A percentile compares a stretch with the other conserved stretches of the same genome.
Conservation (phyloP, 2,797 vertebrate species). For the Cyclura pinguis region DNA sequence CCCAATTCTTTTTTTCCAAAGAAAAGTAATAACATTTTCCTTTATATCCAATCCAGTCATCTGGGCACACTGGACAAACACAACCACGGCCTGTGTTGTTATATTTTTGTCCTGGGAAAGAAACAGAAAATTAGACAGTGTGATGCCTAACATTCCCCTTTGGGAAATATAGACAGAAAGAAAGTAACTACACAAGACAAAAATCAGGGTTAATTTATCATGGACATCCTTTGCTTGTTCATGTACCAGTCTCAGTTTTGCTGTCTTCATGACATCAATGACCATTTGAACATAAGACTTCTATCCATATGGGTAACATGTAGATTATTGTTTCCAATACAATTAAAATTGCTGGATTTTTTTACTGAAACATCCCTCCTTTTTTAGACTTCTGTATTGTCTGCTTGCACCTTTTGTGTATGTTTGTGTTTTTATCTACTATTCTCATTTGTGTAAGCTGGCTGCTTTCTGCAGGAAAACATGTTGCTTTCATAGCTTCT, state of each 20-base stretch:
- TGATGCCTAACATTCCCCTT: neutral
- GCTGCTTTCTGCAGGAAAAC: too few relatives aligned
- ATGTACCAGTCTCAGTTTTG: neutral
- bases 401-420: too few relatives aligned
- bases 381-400: too few relatives aligned
- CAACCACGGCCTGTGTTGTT: too few relatives aligned
- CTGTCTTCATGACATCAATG: neutral
- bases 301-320: too few relatives aligned
- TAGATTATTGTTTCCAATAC: too few relatives aligned
- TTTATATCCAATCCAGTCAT: neutral
- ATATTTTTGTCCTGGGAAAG: neutral
- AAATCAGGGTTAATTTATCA: too few relatives aligned
- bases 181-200: neutral
- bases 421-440: too few relatives aligned
- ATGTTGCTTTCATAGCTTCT: too few relatives aligned
- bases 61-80: neutral
- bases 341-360: too few relatives aligned
- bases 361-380: too few relatives aligned
- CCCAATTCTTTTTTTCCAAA: neutral
- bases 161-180: neutral
- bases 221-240: neutral
- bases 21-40: conserved; percentile 13
- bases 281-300: neutral
- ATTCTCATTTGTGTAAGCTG: too few relatives aligned
- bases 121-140: neutral